Conservation (phyloP, 2,888 invertebrate genomes). For the Mactromeris polynyma region DNA sequence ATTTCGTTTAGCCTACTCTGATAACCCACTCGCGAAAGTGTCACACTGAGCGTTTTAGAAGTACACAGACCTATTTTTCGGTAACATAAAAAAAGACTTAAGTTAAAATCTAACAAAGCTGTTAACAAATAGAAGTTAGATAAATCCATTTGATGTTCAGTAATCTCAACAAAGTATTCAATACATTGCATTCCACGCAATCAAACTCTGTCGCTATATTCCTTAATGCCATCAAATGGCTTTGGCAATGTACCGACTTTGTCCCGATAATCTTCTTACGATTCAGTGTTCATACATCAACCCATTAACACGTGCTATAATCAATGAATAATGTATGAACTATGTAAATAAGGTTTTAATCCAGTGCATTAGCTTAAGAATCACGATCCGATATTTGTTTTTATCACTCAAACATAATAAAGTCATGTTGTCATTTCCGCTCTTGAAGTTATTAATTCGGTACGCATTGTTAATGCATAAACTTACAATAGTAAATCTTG, state of each 20-base stretch:
- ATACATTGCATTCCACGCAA: background rate
- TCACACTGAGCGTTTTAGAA: no score
- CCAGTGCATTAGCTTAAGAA: background rate
- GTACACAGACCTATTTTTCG: background rate
- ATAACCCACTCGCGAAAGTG: no score
- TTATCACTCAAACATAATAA: no score
- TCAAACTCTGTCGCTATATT: background rate
- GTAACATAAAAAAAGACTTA: background rate
- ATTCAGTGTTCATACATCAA: background rate
- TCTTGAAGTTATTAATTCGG: no score
- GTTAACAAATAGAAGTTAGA: background rate
- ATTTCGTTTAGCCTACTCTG: no score
- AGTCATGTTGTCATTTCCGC: no score
- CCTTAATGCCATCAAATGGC: background rate
- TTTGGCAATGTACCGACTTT: background rate
- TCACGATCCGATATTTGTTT: background rate
- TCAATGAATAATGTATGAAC: slow-evolving; percentile 5
- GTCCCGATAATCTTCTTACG: background rate
- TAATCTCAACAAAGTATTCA: background rate
- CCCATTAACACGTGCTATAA: background rate
- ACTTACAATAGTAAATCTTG: no score
- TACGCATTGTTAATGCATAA: no score
- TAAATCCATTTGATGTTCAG: background rate
- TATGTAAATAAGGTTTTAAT: slow-evolving; percentile 2
- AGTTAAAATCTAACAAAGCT: background rate